phyloP scores from a whole-genome alignment of 1,140 invertebrate species.

The Paramacrobiotus metropolitanus region DNA sequence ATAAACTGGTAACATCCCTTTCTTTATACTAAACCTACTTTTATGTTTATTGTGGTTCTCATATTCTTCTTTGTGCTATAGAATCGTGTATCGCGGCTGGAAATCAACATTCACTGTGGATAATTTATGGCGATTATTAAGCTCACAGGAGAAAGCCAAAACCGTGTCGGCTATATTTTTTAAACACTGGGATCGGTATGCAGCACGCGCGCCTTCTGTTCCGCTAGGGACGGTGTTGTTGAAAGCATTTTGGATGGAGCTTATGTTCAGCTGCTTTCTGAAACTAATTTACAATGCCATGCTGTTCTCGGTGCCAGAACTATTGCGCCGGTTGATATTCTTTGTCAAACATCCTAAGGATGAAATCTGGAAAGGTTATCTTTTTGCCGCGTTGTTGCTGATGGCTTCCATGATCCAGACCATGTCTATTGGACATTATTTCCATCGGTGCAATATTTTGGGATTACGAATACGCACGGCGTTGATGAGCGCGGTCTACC shows the following conservation, averaged over 20 bases:
- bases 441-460: slow-evolving; percentile 65
- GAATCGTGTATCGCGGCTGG: neutral
- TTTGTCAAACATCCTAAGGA: slow-evolving; percentile 16
- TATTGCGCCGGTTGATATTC: neutral
- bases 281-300: neutral
- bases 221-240: neutral
- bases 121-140: neutral
- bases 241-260: neutral
- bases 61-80: neutral
- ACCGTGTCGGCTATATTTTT: neutral
- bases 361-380: slow-evolving; percentile 30
- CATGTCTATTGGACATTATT: slow-evolving; percentile 62
- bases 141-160: neutral
- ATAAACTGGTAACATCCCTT: no score
- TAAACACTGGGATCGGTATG: neutral
- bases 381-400: slow-evolving; percentile 36
- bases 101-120: neutral
- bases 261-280: neutral
- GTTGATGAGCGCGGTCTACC: slow-evolving; percentile 74
- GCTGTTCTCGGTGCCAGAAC: neutral
- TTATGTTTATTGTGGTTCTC: no score
- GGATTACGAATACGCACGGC: slow-evolving; percentile 73
- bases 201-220: neutral
- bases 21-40: no score
- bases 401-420: slow-evolving; percentile 58